These are phyloP conservation scores for Eupithecia subfuscata DNA, from an alignment of 2,888 invertebrate genomes.

Conservation along the genomic window DNA sequence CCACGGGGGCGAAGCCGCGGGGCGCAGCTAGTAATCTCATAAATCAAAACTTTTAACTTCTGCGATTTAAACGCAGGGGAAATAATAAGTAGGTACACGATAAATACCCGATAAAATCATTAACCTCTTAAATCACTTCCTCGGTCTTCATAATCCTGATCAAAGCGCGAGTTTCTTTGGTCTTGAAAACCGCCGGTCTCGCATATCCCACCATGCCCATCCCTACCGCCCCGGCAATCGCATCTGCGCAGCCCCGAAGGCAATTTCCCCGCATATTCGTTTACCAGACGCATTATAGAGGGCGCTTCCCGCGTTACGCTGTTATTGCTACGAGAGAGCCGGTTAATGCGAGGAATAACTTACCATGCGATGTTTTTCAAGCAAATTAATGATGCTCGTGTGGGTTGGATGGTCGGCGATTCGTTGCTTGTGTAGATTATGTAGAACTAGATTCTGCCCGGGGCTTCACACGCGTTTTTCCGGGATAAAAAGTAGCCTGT, in stretches of 20 bases:
- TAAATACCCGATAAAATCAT: too few species aligned
- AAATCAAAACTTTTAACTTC: too few species aligned
- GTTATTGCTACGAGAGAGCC: slow-evolving; percentile 76
- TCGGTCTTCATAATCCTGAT: neutral
- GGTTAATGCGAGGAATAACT: slow-evolving; percentile 69
- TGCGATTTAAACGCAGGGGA: too few species aligned
- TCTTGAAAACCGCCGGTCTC: neutral
- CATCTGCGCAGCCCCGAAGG: slow-evolving; percentile 74
- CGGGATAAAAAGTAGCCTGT: too few species aligned
- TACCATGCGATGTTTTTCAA: slow-evolving; percentile 44
- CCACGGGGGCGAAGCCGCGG: too few species aligned
- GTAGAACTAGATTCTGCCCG: neutral
- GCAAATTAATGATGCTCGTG: slow-evolving; percentile 34
- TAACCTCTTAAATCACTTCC: too few species aligned
- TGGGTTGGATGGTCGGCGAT: neutral
- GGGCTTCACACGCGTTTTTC: neutral
- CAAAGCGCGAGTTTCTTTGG: neutral
- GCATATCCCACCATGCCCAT: slow-evolving; percentile 11
- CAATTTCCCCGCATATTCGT: slow-evolving; percentile 83
- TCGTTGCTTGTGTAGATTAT: slow-evolving; percentile 2
- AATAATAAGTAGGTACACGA: too few species aligned
- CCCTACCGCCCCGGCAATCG: slow-evolving; percentile 58
- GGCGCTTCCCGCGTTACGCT: slow-evolving; percentile 75
- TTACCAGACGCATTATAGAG: slow-evolving; percentile 78
- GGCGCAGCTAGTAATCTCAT: too few species aligned